Evolutionary conservation across 1,140 invertebrate genomes (phyloP).

Genomic region (Drosophila prosaltans): DNA sequence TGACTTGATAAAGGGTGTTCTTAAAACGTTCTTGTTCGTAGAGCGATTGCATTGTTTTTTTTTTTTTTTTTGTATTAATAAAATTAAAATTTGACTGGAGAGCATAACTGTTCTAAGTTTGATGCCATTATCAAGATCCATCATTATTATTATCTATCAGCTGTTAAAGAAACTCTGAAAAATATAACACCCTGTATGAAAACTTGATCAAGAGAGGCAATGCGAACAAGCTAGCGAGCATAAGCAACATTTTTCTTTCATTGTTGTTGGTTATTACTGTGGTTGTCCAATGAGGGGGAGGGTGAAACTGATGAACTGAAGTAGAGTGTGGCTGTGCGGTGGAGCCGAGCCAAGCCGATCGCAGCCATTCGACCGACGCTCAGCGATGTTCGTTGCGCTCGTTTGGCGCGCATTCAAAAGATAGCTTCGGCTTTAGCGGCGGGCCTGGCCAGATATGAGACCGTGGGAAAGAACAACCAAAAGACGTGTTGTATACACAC

Average conservation of each 20-base stretch:
- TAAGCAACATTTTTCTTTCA: constrained; percentile 71
- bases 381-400: constrained; percentile 50
- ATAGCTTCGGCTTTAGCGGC: constrained; percentile 50
- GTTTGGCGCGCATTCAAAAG: constrained; percentile 71
- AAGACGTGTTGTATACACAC: constrained; percentile 74
- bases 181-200: constrained; percentile 2
- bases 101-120: background rate
- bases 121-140: too few relatives aligned
- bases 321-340: constrained; percentile 8
- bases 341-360: constrained; percentile 21
- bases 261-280: constrained; percentile 48
- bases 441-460: constrained; percentile 81
- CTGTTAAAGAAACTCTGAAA: background rate
- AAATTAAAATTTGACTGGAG: background rate
- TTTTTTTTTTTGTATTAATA: background rate
- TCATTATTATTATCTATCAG: background rate
- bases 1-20: constrained; percentile 26
- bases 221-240: constrained; percentile 44
- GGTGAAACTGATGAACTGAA: constrained; percentile 20
- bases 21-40: background rate
- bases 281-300: constrained; percentile 25
- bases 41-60: background rate
- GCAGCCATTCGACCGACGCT: constrained; percentile 26
- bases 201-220: constrained; percentile 14
- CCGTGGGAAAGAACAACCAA: constrained; percentile 83